Evolutionary conservation across 2,113 vertebrate species (phyloP).

Genomic region (Phrynosoma platyrhinos): DNA sequence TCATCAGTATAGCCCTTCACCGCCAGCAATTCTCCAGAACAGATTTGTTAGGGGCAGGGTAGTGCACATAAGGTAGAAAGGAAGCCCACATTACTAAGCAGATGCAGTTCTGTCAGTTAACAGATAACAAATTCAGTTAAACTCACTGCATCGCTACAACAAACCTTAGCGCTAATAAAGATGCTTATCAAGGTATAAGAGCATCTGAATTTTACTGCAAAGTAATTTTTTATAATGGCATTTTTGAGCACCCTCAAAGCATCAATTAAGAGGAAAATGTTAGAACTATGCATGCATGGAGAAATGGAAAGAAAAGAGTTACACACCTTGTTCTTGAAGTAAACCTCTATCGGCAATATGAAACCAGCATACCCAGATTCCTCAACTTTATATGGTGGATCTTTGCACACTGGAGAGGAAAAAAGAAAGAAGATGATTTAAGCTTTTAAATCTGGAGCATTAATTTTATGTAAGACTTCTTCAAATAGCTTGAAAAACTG

Average conservation of each 20-base stretch:
- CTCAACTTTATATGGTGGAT: slow-evolving; percentile 92
- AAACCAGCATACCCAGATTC: slow-evolving; percentile 94
- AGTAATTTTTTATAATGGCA: neutral
- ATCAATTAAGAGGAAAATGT: slow-evolving; percentile 6
- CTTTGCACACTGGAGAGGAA: slow-evolving; percentile 86
- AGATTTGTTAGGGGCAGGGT: neutral
- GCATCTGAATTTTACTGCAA: slow-evolving; percentile 2
- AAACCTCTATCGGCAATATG: slow-evolving; percentile 92
- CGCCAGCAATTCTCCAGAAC: neutral
- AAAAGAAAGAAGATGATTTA: slow-evolving; percentile 44
- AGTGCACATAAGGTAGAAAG: neutral
- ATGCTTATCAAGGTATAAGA: slow-evolving; percentile 15
- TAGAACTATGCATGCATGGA: neutral
- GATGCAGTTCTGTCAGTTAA: neutral
- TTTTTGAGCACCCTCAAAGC: neutral
- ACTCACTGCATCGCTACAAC: slow-evolving; percentile 1
- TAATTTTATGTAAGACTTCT: neutral
- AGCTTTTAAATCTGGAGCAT: neutral
- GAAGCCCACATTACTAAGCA: neutral
- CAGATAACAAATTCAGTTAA: neutral
- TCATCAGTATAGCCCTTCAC: neutral
- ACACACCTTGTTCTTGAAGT: slow-evolving; percentile 92
- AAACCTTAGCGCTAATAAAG: slow-evolving; percentile 6
- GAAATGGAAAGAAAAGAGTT: slow-evolving; percentile 48
- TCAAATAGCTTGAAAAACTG: neutral